phyloP scores from a whole-genome alignment of 2,797 vertebrate species.

The Columba guinea region DNA sequence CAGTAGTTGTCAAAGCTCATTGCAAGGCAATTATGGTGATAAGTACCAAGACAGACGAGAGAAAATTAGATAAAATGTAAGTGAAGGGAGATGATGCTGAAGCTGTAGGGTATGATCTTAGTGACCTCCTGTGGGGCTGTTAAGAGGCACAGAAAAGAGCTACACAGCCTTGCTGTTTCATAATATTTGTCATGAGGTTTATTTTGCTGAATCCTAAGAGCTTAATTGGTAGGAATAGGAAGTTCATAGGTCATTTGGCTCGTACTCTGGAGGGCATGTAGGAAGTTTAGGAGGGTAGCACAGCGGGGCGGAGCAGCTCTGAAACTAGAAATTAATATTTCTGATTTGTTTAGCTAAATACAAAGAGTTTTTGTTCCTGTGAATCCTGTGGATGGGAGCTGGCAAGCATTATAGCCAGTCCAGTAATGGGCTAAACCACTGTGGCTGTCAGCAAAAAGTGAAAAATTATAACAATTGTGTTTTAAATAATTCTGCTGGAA shows the following conservation, averaged over 20 bases:
- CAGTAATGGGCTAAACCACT: background rate
- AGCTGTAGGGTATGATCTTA: background rate
- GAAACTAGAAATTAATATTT: background rate
- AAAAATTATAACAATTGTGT: background rate
- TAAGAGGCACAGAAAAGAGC: background rate
- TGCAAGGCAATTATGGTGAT: conserved; percentile 16
- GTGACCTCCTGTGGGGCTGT: background rate
- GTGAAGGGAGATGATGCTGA: conserved; percentile 25
- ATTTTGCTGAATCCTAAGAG: background rate
- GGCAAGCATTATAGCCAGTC: background rate
- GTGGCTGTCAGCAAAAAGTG: background rate
- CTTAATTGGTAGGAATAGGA: background rate
- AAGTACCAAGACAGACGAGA: background rate
- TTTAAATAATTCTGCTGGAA: background rate
- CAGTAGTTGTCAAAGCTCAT: conserved; percentile 35
- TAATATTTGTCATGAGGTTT: background rate
- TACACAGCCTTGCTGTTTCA: background rate
- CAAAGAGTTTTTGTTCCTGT: background rate
- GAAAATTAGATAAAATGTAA: conserved; percentile 43
- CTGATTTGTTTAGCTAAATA: background rate
- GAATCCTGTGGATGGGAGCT: background rate
- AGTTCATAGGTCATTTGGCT: background rate
- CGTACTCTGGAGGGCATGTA: background rate
- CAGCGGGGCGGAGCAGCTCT: background rate
- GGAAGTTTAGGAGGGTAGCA: background rate